Evolutionary conservation across 1,140 invertebrate species (phyloP), one percentile per base, ranked within the genome.

Genomic region (Philotrypesis tridentata): DNA sequence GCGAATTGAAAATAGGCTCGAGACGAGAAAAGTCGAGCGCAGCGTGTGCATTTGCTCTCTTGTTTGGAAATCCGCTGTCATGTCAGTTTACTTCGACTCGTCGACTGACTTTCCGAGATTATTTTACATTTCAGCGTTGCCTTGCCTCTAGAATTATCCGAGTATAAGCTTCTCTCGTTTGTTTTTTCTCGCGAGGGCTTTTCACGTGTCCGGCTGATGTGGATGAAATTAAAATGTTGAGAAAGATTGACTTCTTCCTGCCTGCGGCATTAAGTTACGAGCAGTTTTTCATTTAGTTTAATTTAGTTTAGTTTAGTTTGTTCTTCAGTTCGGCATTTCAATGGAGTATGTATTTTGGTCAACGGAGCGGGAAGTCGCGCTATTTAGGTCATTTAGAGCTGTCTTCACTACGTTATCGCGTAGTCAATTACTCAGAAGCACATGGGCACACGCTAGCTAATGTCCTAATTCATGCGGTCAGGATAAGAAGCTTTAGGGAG

Each of bases 51-150:
- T 21, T 61, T 40, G 61, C n/a, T 37, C n/a, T 71, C n/a, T 37
- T 37, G 63, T 17, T 65, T 65, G 9, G 2, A 74, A 40, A 76
- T n/a, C 71, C 73, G 27, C 80, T 55, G 43, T 84, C 84, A 84
- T 86, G 84, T 86, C 86, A 85, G 84, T 86, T 86, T 81, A 85
- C 82, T 76, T 84, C 84, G 76, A 60, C 72, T 82, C 72, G 23
- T 80, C 75, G 61, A 21, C 23, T 1, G 12, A 29, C 43, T 77
- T 82, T 82, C n/a, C n/a, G n/a, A n/a, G n/a, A n/a, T n/a, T n/a
- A n/a, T n/a, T n/a, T n/a, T 72, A 77, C 74, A 82, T 72, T 77
- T 77, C 71, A 43, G 12, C 40, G 40, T 43, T 79, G 68, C 55
- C 12, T n/a, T n/a, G n/a, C n/a, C n/a, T n/a, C 23, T 61, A 55